These are phyloP conservation scores for Merodon equestris DNA, from an alignment of 2,888 invertebrate genomes.

Conservation along the genomic window DNA sequence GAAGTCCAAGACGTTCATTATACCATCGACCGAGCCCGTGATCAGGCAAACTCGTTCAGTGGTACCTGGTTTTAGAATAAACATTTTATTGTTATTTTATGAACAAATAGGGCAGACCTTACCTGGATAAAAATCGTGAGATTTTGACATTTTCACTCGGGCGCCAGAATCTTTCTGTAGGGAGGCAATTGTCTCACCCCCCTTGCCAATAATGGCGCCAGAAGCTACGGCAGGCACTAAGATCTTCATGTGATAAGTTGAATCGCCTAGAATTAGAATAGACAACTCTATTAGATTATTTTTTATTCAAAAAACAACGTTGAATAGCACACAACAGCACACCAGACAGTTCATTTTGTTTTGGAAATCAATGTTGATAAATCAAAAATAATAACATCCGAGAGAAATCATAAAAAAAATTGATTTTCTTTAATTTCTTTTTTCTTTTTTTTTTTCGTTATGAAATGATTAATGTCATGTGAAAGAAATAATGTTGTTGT, in stretches of 20 bases:
- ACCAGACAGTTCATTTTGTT: conserved; percentile 65
- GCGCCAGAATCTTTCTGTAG: conserved; percentile 98
- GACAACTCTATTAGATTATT: too few relatives aligned
- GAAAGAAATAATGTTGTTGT: conserved; percentile 17
- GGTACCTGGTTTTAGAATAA: conserved; percentile 83
- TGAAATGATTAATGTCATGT: conserved; percentile 65
- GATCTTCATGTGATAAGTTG: conserved; percentile 96
- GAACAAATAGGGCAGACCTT: conserved; percentile 73
- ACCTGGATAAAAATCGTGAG: conserved; percentile 99
- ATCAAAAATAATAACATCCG: conserved; percentile 68
- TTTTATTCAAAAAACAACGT: too few relatives aligned
- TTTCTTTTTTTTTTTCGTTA: conserved; percentile 17
- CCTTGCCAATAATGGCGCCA: conserved; percentile 99
- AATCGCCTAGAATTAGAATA: conserved; percentile 85
- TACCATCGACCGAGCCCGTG: conserved; percentile 93
- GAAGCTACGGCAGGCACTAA: conserved; percentile 98
- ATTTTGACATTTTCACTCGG: conserved; percentile 99
- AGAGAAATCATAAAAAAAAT: conserved; percentile 55
- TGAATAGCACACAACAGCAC: conserved; percentile 43
- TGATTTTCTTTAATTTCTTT: conserved; percentile 2
- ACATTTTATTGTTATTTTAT: neutral
- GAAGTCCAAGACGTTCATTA: conserved; percentile 94
- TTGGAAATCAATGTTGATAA: conserved; percentile 69
- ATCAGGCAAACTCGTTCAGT: conserved; percentile 96
- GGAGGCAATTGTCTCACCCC: conserved; percentile 98